These are phyloP conservation scores for Serranus cabrilla DNA, from an alignment of 2,797 vertebrate species.

Conservation along the genomic window DNA sequence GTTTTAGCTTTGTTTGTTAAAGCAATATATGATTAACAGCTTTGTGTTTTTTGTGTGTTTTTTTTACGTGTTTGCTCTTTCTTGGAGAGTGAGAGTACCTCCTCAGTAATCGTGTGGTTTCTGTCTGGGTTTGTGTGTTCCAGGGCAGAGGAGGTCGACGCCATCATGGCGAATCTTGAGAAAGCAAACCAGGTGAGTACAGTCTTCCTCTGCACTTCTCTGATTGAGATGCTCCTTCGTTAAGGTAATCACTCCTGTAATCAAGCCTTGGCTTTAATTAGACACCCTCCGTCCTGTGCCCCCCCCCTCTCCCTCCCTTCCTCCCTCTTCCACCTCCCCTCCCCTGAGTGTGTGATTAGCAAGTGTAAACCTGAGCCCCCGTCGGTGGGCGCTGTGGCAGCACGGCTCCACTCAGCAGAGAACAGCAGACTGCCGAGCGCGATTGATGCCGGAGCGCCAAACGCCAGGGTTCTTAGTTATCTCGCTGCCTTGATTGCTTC, in stretches of 20 bases:
- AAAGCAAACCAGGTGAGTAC: slow-evolving; percentile 96
- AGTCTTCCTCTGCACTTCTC: slow-evolving; percentile 63
- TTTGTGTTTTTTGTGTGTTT: neutral
- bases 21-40: slow-evolving; percentile 9
- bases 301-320: slow-evolving; percentile 22
- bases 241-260: slow-evolving; percentile 87
- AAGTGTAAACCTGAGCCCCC: slow-evolving; percentile 73
- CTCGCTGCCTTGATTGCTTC: slow-evolving; percentile 83
- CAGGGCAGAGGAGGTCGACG: slow-evolving; percentile 93
- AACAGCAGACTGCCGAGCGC: slow-evolving; percentile 52
- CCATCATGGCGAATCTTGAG: slow-evolving; percentile 95
- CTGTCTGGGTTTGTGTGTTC: slow-evolving; percentile 67
- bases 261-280: slow-evolving; percentile 86
- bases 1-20: neutral
- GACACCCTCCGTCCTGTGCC: slow-evolving; percentile 74
- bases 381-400: slow-evolving; percentile 67
- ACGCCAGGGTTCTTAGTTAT: slow-evolving; percentile 75
- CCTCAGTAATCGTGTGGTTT: slow-evolving; percentile 40
- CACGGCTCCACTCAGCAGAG: slow-evolving; percentile 70
- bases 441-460: slow-evolving; percentile 65
- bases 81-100: neutral
- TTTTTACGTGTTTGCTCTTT: neutral
- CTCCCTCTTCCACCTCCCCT: slow-evolving; percentile 45
- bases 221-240: slow-evolving; percentile 85
- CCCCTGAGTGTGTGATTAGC: slow-evolving; percentile 80